Base-by-base conservation (phyloP, 1,140 invertebrate genomes). In the Leptinotarsa texana region DNA sequence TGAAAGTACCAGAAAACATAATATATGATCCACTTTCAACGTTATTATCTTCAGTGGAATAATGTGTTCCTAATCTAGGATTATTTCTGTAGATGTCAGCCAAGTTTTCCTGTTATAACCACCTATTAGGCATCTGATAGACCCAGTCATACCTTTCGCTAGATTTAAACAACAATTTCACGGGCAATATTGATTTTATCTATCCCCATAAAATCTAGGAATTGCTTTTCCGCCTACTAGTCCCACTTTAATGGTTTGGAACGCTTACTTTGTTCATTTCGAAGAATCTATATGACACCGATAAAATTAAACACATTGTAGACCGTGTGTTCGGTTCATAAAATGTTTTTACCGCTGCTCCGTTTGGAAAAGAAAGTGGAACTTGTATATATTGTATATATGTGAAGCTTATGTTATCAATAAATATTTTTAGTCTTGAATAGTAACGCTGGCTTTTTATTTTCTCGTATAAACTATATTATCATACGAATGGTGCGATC, bases 311-410 rank as follows among this genome's bases (percentile, higher is more conserved):
- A 57, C 51, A 57, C 51, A 57, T 57, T 57, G 51, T 57, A 57
- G 51, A 57, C 51, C 15, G 51, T 57, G 15, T 57, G 51, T 57
- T 57, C 2, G 51, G 51, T 17, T 17, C 13, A 57, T 57, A 57
- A 57, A 57, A 57, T 2, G 51, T 57, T 57, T 57, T 57, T 15
- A 57, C 42, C 42, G 33, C 66, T 42, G 24, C 33, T 42, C 8
- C 18, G 42, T 68, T 27, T 18, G 24, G 33, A 42, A 47, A 42
- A 47, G 33, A 68, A 42, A 47, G 42, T 42, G 24, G 24, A 42
- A 42, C 66, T 27, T 68, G 66, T 68, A 68, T 68, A 68, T 68
- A 68, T 27, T 68, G 66, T 68, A 68, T 68, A 68, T 68, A 42
- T 68, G 66, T 68, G 66, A 68, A 68, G 66, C 66, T 68, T 42